Conservation (phyloP, 2,113 vertebrate species). For the Pachypanchax playfairii region DNA sequence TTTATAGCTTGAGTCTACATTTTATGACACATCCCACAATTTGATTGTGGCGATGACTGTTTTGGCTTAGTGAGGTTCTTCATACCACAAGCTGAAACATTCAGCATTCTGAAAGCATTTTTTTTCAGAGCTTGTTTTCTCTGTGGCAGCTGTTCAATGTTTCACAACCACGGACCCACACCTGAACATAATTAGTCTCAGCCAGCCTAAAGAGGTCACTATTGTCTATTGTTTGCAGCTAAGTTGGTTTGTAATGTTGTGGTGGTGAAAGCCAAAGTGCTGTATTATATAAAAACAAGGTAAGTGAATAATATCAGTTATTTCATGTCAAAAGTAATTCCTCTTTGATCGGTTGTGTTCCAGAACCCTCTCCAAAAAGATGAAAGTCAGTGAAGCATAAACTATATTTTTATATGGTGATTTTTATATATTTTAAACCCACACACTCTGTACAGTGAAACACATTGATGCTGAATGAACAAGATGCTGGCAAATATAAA, state of each 20-base stretch:
- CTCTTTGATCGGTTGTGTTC: too few relatives aligned
- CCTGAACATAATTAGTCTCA: constrained; percentile 46
- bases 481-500: too few relatives aligned
- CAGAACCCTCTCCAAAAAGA: too few relatives aligned
- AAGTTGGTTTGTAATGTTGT: constrained; percentile 24
- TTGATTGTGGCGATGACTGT: constrained; percentile 43
- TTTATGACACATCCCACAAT: constrained; percentile 58
- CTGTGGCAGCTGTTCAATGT: constrained; percentile 21
- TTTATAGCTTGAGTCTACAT: constrained; percentile 63
- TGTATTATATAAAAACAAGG: too few relatives aligned
- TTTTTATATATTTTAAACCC: too few relatives aligned
- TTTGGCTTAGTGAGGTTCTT: constrained; percentile 44
- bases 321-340: too few relatives aligned
- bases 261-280: too few relatives aligned
- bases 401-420: too few relatives aligned
- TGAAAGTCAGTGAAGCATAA: too few relatives aligned
- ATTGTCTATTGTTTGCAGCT: constrained; percentile 51
- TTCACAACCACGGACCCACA: constrained; percentile 23
- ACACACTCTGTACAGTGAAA: too few relatives aligned
- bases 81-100: constrained; percentile 22
- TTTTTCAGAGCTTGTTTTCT: constrained; percentile 7
- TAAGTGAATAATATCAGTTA: too few relatives aligned
- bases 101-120: background rate
- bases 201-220: constrained; percentile 55
- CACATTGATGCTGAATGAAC: too few relatives aligned